Evolutionary conservation across 2,797 vertebrate species (phyloP), one percentile per base, ranked within the genome.

Genomic region (Alcedo quadribrachys): DNA sequence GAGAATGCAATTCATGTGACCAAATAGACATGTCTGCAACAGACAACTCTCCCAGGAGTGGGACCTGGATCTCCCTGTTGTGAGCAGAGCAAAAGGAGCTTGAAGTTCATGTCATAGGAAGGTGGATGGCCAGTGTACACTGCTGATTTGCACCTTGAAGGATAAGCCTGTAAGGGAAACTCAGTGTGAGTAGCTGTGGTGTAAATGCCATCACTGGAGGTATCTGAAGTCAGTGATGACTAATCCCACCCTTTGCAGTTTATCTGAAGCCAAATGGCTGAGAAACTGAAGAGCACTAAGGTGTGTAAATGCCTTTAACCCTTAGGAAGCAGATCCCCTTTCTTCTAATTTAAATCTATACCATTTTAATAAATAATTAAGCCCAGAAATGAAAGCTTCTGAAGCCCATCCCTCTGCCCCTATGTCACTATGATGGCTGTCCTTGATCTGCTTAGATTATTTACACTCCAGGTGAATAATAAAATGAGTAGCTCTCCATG

Each of bases 21-120:
- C 37, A 85, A 60, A 77, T 0, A 15, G 3, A 70, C 15, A 18
- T 18, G 0, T 24, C 33, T 71, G 46, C 20, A 61, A 10, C 5
- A 12, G 2, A 16, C 25, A 84, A 0, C 5, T 80, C 10, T 51
- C 16, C 51, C 1, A 15, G 25, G 33, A 8, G 61, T 43, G 2
- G 17, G 30, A 4, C 18, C 22, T 86, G 11, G 11, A 20, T 81
- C 24, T 66, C 15, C 21, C 20, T 21, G 12, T 8, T 30, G n/a
- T 6, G 15, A 86, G 40, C 51, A 73, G 55, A 68, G 33, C 12
- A 79, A 60, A 54, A 58, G 24, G 28, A 69, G 15, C 22, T 63
- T 5, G 35, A 78, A 53, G 9, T 3, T 71, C 33, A 27, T 9
- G 35, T 62, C 2, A 0, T 1, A 6, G 22, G 35, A 92, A 60